Percentiles rank a stretch among this genome's conserved stretches.
Evolutionary conservation across 2,888 invertebrate genomes (phyloP).

Genomic region (Ctenicera cuprea): DNA sequence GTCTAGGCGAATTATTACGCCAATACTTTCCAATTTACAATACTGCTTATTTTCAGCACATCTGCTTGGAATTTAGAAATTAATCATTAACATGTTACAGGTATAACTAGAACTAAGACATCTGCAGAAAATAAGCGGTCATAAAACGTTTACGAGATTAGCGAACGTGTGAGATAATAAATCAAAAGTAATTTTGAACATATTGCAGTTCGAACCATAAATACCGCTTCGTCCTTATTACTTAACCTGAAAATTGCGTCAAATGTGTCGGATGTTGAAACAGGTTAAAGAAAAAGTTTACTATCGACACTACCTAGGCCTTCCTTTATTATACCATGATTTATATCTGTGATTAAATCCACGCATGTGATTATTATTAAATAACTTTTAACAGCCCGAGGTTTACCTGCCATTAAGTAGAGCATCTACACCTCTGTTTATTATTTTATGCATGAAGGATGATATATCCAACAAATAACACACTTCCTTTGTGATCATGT

Average conservation of each 20-base stretch:
- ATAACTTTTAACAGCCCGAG: too few species aligned
- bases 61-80: too few species aligned
- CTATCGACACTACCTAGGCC: neutral
- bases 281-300: neutral
- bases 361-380: too few species aligned
- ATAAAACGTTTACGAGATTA: conserved; percentile 20
- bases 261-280: neutral
- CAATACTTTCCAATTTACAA: too few species aligned
- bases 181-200: conserved; percentile 16
- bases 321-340: neutral
- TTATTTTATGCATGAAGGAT: too few species aligned
- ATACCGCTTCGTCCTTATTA: too few species aligned
- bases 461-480: too few species aligned
- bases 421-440: too few species aligned
- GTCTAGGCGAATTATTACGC: too few species aligned
- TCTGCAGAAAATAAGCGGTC: conserved; percentile 18
- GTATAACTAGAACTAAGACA: neutral
- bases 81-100: conserved; percentile 10
- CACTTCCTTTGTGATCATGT: too few species aligned
- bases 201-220: neutral
- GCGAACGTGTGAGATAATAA: conserved; percentile 21
- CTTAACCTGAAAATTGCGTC: neutral
- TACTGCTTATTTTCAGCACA: too few species aligned
- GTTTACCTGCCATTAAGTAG: too few species aligned
- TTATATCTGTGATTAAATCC: neutral